phyloP scores from a whole-genome alignment of 2,113 vertebrate genomes.

The Brachyhypopomus occidentalis region DNA sequence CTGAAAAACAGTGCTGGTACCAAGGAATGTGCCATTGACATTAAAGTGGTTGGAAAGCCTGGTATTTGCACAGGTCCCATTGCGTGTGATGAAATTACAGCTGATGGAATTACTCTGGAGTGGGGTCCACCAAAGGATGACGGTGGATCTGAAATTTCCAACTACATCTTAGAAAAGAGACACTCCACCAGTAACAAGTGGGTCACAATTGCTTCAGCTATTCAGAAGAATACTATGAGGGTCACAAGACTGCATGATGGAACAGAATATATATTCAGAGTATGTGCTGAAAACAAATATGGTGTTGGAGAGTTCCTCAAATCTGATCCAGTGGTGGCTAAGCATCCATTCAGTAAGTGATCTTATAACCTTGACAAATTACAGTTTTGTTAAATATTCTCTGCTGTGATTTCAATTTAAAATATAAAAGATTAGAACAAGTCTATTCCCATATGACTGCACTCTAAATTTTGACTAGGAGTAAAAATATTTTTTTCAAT shows the following conservation, averaged over 20 bases:
- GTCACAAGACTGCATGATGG: constrained; percentile 95
- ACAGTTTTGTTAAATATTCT: too few relatives aligned
- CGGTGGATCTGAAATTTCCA: constrained; percentile 94
- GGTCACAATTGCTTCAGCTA: constrained; percentile 92
- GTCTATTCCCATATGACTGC: too few relatives aligned
- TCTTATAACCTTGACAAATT: background rate
- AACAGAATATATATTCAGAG: constrained; percentile 91
- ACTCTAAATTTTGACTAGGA: too few relatives aligned
- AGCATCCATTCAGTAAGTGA: constrained; percentile 95
- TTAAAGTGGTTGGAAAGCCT: constrained; percentile 96
- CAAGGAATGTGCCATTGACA: constrained; percentile 85
- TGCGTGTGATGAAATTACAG: constrained; percentile 95
- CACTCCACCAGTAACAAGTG: constrained; percentile 93
- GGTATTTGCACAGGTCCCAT: constrained; percentile 94
- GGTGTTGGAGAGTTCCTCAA: constrained; percentile 93
- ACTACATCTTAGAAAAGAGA: constrained; percentile 96
- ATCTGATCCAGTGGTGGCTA: constrained; percentile 89
- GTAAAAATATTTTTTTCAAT: background rate
- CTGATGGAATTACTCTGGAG: constrained; percentile 91
- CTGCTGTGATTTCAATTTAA: too few relatives aligned
- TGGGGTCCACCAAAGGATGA: constrained; percentile 94
- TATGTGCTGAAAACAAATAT: constrained; percentile 97
- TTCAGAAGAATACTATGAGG: constrained; percentile 94
- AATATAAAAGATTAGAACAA: background rate
- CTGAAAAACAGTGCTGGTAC: constrained; percentile 85